Evolutionary conservation across 1,140 invertebrate genomes (phyloP).

Genomic region (Ylistrum balloti): DNA sequence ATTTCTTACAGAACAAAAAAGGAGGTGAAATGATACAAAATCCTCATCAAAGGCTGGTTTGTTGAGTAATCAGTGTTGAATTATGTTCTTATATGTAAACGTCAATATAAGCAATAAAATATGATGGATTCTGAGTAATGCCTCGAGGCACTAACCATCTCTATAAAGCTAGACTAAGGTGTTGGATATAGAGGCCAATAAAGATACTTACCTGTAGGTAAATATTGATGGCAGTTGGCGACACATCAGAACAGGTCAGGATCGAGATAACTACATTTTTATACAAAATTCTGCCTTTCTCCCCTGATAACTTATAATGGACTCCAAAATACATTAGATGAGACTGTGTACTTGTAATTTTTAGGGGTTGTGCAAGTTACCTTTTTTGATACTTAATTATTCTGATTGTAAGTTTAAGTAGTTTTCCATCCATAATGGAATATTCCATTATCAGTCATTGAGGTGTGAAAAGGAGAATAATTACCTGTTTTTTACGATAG

Average conservation of each 20-base stretch:
- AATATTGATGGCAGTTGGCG: neutral
- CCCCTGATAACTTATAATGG: neutral
- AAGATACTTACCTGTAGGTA: neutral
- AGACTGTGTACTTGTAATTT: neutral
- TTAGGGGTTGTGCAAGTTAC: neutral
- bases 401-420: slow-evolving; percentile 2
- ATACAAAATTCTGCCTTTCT: neutral
- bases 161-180: neutral
- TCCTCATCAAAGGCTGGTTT: neutral
- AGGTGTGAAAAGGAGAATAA: neutral
- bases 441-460: neutral
- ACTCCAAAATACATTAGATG: neutral
- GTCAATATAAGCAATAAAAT: neutral
- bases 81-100: neutral
- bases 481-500: neutral
- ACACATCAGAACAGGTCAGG: neutral
- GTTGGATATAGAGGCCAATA: neutral
- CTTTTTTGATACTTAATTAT: neutral
- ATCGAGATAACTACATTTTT: neutral
- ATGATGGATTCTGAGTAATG: neutral
- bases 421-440: neutral
- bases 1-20: too few relatives aligned
- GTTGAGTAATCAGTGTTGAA: neutral
- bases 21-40: neutral
- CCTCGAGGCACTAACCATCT: neutral